Evolutionary conservation across 2,113 vertebrate genomes (phyloP).

Genomic region (Corapipo altera): DNA sequence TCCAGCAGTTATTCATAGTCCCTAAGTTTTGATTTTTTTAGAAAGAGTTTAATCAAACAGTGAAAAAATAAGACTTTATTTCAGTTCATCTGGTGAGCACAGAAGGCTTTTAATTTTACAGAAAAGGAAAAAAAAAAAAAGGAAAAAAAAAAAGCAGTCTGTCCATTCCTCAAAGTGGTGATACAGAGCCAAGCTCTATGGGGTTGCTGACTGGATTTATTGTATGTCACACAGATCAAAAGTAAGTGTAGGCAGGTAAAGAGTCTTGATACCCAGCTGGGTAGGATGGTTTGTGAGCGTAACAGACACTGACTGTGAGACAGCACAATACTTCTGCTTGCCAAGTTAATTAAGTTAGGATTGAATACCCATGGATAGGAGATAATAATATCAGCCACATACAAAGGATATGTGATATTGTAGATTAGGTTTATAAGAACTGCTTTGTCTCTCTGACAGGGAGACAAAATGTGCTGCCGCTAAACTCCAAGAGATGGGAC

Average conservation of each 20-base stretch:
- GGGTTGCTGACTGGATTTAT: conserved; percentile 32
- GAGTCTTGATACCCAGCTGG: conserved; percentile 46
- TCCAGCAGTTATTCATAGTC: background rate
- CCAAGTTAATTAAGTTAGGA: conserved; percentile 70
- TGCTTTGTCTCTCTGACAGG: conserved; percentile 35
- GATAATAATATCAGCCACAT: conserved; percentile 49
- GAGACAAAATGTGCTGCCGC: background rate
- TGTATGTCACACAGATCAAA: conserved; percentile 54
- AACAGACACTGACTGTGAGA: conserved; percentile 11
- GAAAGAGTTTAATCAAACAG: background rate
- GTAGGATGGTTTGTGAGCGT: conserved; percentile 21
- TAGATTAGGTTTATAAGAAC: conserved; percentile 20
- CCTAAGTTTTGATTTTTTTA: background rate
- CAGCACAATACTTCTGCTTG: conserved; percentile 30
- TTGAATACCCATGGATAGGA: conserved; percentile 38
- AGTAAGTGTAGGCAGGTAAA: conserved; percentile 34
- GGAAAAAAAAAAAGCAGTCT: background rate
- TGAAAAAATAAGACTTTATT: background rate
- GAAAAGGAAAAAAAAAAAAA: background rate
- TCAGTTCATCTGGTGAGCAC: background rate
- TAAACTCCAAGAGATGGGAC: conserved; percentile 3
- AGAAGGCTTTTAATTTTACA: background rate
- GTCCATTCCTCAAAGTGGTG: background rate
- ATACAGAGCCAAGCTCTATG: background rate
- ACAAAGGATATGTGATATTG: conserved; percentile 35